These are phyloP conservation scores for Pollenia griseotomentosa DNA, from an alignment of 2,888 invertebrate genomes.

Conservation along the genomic window DNA sequence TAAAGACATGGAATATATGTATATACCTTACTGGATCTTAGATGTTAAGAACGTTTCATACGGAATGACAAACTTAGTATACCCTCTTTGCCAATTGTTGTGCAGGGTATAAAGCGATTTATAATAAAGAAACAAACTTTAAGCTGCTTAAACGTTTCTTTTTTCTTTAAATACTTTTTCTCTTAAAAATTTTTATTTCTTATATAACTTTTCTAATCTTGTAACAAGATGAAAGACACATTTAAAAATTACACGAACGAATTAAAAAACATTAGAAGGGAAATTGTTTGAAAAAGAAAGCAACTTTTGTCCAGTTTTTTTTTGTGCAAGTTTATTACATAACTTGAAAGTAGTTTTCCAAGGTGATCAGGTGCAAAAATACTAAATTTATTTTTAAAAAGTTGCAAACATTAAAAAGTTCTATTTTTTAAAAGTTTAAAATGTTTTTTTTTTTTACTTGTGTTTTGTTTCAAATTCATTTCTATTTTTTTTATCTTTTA, in stretches of 20 bases:
- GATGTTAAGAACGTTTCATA: too few relatives aligned
- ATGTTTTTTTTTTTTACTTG: background rate
- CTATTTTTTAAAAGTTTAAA: background rate
- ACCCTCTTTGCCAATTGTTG: too few relatives aligned
- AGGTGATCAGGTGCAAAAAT: slow-evolving; percentile 50
- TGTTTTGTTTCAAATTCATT: too few relatives aligned
- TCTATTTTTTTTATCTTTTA: background rate
- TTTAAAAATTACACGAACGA: background rate
- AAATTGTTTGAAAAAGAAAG: background rate
- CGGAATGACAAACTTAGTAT: too few relatives aligned
- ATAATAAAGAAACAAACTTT: too few relatives aligned
- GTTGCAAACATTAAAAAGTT: background rate
- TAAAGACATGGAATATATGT: too few relatives aligned
- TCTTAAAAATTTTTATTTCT: background rate
- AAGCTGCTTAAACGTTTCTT: too few relatives aligned
- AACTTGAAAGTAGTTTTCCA: slow-evolving; percentile 35
- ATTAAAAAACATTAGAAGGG: background rate
- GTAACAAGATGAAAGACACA: background rate
- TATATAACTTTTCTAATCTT: background rate
- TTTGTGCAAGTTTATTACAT: background rate
- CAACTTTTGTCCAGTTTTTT: slow-evolving; percentile 34
- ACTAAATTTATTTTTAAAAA: background rate
- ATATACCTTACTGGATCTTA: too few relatives aligned
- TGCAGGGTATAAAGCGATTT: too few relatives aligned
- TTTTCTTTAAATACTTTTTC: background rate